phyloP scores from a whole-genome alignment of 2,797 vertebrate genomes.

The Brachyalestes nurse region DNA sequence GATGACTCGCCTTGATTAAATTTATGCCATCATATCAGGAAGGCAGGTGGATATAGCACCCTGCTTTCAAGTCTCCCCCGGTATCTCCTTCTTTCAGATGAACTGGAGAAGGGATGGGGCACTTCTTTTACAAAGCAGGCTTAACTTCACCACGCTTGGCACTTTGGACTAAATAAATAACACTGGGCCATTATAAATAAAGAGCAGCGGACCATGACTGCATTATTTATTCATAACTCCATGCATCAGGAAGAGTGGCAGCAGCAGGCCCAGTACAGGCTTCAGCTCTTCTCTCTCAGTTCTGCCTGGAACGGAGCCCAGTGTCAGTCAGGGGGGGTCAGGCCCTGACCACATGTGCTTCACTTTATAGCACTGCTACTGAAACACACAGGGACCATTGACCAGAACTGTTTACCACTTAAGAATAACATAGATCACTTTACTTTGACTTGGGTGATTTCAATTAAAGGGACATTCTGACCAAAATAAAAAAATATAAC shows the following conservation, averaged over 20 bases:
- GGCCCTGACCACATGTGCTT: conserved; percentile 24
- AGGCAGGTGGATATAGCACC: conserved; percentile 1
- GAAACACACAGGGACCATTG: conserved; percentile 8
- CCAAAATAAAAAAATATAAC: no score
- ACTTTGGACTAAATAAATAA: conserved; percentile 49
- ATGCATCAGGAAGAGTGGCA: conserved; percentile 59
- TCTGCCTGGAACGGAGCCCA: conserved; percentile 35
- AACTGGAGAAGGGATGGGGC: neutral
- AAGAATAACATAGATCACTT: neutral
- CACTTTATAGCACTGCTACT: neutral
- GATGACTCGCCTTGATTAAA: conserved; percentile 31
- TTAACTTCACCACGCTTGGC: conserved; percentile 28
- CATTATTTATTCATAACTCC: conserved; percentile 63
- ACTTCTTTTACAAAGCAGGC: conserved; percentile 36
- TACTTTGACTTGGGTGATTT: neutral
- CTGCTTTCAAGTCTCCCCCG: neutral
- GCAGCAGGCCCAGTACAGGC: conserved; percentile 26
- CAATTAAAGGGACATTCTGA: no score
- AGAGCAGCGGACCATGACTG: conserved; percentile 54
- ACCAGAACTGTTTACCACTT: conserved; percentile 7
- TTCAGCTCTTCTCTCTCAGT: conserved; percentile 33
- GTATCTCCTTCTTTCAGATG: conserved; percentile 16
- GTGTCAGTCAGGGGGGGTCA: conserved; percentile 31
- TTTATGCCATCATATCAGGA: conserved; percentile 23
- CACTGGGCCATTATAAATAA: conserved; percentile 66